Conservation (phyloP, 2,113 vertebrate species). For the Myodes glareolus region DNA sequence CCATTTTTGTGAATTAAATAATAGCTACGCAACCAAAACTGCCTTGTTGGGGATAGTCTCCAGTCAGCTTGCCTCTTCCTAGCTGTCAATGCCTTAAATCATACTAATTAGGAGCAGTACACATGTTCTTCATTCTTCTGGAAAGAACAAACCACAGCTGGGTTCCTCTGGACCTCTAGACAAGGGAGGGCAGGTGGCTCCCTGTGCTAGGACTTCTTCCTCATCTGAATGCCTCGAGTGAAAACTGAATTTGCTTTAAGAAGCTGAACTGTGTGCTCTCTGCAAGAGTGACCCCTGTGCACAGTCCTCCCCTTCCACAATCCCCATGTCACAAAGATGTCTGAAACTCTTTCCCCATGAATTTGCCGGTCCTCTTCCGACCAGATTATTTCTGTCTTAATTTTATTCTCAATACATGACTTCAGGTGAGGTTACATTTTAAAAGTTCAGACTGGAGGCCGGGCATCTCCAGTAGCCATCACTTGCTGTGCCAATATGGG, state of each 20-base stretch:
- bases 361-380: background rate
- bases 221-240: background rate
- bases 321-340: constrained; percentile 31
- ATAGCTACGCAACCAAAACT: constrained; percentile 31
- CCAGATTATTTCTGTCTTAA: constrained; percentile 26
- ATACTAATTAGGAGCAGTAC: constrained; percentile 39
- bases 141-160: constrained; percentile 29
- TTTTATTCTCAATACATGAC: constrained; percentile 18
- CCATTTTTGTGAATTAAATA: constrained; percentile 51
- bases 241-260: constrained; percentile 40
- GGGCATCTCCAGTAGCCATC: background rate
- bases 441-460: background rate
- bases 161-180: background rate
- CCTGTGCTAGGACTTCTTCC: background rate
- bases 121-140: constrained; percentile 39
- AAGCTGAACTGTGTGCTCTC: constrained; percentile 15
- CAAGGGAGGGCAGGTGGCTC: background rate
- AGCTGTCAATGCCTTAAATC: constrained; percentile 52
- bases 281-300: background rate
- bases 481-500: no score
- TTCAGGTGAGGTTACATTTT: background rate
- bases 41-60: constrained; percentile 19
- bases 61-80: constrained; percentile 13
- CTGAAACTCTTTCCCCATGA: constrained; percentile 42
- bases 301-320: constrained; percentile 14